Conservation (phyloP, 1,140 invertebrate genomes). For the Drosophila sproati region DNA sequence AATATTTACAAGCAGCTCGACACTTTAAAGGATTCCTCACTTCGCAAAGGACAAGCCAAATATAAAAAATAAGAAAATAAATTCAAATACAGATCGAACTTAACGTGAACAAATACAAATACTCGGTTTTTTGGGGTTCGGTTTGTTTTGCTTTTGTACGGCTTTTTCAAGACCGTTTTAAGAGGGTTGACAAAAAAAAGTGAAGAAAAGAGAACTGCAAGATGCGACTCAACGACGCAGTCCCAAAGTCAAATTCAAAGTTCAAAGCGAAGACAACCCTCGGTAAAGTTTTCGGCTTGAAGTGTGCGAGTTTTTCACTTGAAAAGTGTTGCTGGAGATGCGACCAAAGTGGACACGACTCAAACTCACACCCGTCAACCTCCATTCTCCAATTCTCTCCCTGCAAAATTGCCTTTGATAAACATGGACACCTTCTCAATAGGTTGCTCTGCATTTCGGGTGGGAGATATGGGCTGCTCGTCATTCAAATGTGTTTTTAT, state of each 20-base stretch:
- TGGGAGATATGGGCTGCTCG: not conserved
- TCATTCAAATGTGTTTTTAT: slow-evolving; percentile 83
- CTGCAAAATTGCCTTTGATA: slow-evolving; percentile 34
- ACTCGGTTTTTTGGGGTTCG: slow-evolving; percentile 24
- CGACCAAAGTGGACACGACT: slow-evolving; percentile 47
- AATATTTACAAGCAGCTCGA: slow-evolving; percentile 59
- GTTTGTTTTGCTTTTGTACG: slow-evolving; percentile 61
- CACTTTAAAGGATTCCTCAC: slow-evolving; percentile 70
- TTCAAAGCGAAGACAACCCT: slow-evolving; percentile 43
- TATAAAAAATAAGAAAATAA: slow-evolving; percentile 19
- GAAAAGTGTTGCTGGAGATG: slow-evolving; percentile 62
- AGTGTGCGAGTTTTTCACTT: slow-evolving; percentile 51
- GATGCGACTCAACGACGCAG: slow-evolving; percentile 24
- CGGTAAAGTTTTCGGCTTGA: slow-evolving; percentile 37
- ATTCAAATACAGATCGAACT: slow-evolving; percentile 68
- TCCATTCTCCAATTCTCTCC: not conserved
- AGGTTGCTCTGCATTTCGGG: slow-evolving; percentile 6
- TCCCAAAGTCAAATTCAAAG: slow-evolving; percentile 45
- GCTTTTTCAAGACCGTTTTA: slow-evolving; percentile 43
- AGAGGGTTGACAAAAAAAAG: slow-evolving; percentile 55
- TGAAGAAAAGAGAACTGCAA: slow-evolving; percentile 43
- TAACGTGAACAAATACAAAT: slow-evolving; percentile 57
- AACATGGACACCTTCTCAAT: slow-evolving; percentile 64
- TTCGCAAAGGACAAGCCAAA: slow-evolving; percentile 12
- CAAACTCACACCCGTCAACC: not conserved